These are phyloP conservation scores for Psephotus haematonotus DNA, from an alignment of 2,113 vertebrate species.

Conservation along the genomic window DNA sequence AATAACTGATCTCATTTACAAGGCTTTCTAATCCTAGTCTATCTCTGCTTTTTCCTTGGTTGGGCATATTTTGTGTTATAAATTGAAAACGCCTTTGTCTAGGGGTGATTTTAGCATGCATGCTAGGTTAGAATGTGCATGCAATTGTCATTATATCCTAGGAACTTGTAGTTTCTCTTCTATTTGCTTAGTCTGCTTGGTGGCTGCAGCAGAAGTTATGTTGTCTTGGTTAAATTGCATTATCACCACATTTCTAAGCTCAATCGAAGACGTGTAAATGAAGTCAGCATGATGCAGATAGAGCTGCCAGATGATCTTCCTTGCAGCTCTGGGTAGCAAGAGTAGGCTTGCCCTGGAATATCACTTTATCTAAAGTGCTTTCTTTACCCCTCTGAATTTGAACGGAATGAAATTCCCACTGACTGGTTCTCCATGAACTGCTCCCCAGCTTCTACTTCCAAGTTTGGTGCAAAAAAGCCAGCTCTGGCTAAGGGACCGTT, in stretches of 20 bases:
- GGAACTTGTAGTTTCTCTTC: background rate
- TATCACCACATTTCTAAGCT: conserved; percentile 62
- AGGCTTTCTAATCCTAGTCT: background rate
- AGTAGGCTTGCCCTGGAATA: conserved; percentile 72
- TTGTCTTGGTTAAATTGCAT: conserved; percentile 72
- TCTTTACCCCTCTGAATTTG: conserved; percentile 3
- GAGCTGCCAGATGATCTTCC: conserved; percentile 62
- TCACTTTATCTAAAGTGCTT: conserved; percentile 8
- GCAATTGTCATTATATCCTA: background rate
- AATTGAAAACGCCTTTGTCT: background rate
- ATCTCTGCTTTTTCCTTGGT: background rate
- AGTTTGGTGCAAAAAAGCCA: background rate
- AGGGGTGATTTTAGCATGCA: background rate
- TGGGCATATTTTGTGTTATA: background rate
- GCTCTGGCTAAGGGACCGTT: background rate
- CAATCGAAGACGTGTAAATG: conserved; percentile 79
- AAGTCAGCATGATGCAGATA: conserved; percentile 75
- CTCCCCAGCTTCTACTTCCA: background rate
- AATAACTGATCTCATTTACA: background rate
- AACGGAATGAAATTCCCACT: background rate
- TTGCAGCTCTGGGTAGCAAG: conserved; percentile 57
- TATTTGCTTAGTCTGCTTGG: background rate
- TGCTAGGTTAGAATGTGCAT: background rate
- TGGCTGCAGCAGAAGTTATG: conserved; percentile 50
- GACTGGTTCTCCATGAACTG: background rate